Percentiles rank a stretch among this genome's conserved stretches.
Evolutionary conservation across 1,140 invertebrate genomes (phyloP).

Genomic region (Apolygus lucorum): DNA sequence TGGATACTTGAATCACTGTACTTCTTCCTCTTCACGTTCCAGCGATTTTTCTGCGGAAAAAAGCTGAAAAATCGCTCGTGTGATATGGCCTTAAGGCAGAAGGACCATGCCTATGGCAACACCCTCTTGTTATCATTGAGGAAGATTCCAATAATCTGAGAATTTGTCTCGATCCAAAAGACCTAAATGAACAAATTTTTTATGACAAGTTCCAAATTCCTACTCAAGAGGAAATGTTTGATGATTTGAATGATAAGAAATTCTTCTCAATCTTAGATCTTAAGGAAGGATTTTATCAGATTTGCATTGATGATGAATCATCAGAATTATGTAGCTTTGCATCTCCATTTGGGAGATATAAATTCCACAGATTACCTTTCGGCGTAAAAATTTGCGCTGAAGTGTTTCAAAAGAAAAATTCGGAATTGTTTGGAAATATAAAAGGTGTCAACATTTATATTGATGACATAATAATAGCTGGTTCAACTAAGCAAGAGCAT

Average conservation of each 20-base stretch:
- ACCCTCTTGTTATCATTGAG: background rate
- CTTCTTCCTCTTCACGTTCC: too few relatives aligned
- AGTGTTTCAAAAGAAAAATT: constrained; percentile 8
- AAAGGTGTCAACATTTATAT: background rate
- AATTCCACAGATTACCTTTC: background rate
- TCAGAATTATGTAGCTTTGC: background rate
- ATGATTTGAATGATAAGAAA: background rate
- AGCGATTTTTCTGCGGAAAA: too few relatives aligned
- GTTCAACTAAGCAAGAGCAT: background rate
- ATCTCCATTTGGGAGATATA: background rate
- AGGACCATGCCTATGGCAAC: background rate
- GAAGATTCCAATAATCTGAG: background rate
- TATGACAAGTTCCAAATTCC: background rate
- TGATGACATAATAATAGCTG: background rate
- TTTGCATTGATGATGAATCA: background rate
- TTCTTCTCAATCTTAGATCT: background rate
- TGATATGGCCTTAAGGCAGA: background rate
- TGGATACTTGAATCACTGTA: too few relatives aligned
- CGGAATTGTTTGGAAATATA: background rate
- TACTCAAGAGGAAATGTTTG: background rate
- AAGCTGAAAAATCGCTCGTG: background rate
- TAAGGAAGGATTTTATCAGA: background rate
- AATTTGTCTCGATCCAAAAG: background rate
- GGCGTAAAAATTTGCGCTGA: background rate
- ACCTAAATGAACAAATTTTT: background rate